Conservation (phyloP, 2,888 invertebrate genomes). For the Volucella zonaria region DNA sequence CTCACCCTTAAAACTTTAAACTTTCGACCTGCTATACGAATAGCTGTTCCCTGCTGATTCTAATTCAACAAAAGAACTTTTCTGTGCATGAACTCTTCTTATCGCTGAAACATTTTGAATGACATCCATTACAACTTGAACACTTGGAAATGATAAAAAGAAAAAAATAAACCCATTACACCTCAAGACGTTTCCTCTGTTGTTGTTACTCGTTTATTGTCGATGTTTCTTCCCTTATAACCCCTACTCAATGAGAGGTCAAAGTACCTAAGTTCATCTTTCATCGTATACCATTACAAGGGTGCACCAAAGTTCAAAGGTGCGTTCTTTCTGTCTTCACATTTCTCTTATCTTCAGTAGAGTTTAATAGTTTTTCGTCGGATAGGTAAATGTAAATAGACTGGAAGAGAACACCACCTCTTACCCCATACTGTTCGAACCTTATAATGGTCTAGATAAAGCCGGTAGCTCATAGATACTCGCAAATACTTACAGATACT, state of each 20-base stretch:
- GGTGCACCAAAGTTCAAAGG: slow-evolving; percentile 39
- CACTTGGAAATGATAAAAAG: slow-evolving; percentile 37
- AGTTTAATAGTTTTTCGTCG: slow-evolving; percentile 32
- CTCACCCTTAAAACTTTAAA: slow-evolving; percentile 35
- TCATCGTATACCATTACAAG: slow-evolving; percentile 6
- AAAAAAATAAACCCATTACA: slow-evolving; percentile 22
- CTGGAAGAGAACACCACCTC: neutral
- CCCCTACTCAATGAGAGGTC: slow-evolving; percentile 12
- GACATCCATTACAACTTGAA: slow-evolving; percentile 46
- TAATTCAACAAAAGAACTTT: neutral
- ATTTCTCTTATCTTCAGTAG: slow-evolving; percentile 31
- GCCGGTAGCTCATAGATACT: slow-evolving; percentile 2
- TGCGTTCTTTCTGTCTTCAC: slow-evolving; percentile 35
- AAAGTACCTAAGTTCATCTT: slow-evolving; percentile 46
- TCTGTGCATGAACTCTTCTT: slow-evolving; percentile 34
- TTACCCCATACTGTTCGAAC: neutral
- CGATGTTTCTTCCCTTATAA: neutral
- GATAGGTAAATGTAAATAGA: slow-evolving; percentile 34
- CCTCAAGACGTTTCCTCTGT: slow-evolving; percentile 25
- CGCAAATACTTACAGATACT: too few relatives aligned
- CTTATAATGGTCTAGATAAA: slow-evolving; percentile 27
- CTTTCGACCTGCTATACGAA: neutral
- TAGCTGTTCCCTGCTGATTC: slow-evolving; percentile 7
- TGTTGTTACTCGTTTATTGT: slow-evolving; percentile 8
- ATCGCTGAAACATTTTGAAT: slow-evolving; percentile 48